These are phyloP conservation scores for Anthopleura sola DNA, from an alignment of 64 coral and sea anemone genomes.

Conservation along the genomic window DNA sequence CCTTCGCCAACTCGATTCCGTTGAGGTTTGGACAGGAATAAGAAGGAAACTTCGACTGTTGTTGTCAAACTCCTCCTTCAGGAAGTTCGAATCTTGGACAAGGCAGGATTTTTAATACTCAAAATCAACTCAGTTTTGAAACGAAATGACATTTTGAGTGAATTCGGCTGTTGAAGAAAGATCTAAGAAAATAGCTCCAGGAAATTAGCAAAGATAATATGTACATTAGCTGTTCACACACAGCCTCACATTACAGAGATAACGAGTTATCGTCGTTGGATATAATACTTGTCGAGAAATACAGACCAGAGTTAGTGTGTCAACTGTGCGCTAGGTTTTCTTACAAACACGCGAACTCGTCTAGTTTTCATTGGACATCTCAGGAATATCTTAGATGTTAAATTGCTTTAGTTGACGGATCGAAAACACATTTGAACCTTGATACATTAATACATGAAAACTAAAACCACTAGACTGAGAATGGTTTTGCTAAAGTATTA, in stretches of 20 bases:
- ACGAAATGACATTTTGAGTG: neutral
- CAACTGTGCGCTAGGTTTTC: neutral
- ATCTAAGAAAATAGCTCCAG: neutral
- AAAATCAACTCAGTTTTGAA: neutral
- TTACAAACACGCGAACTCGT: neutral
- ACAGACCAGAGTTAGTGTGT: neutral
- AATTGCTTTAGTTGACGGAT: neutral
- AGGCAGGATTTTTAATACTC: neutral
- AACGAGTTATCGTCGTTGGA: neutral
- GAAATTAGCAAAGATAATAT: constrained; percentile 10
- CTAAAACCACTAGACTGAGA: neutral
- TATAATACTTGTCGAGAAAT: neutral
- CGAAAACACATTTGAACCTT: neutral
- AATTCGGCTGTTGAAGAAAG: neutral
- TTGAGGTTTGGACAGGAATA: neutral
- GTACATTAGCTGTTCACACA: neutral
- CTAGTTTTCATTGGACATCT: neutral
- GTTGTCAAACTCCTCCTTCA: no score
- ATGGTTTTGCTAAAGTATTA: neutral
- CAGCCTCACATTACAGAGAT: neutral
- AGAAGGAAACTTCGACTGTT: neutral
- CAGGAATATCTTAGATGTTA: neutral
- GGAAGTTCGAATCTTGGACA: no score
- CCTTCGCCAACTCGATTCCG: neutral
- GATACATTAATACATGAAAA: constrained; percentile 3